Conservation (phyloP, 1,140 invertebrate genomes). For the Diorhabda elongata region DNA sequence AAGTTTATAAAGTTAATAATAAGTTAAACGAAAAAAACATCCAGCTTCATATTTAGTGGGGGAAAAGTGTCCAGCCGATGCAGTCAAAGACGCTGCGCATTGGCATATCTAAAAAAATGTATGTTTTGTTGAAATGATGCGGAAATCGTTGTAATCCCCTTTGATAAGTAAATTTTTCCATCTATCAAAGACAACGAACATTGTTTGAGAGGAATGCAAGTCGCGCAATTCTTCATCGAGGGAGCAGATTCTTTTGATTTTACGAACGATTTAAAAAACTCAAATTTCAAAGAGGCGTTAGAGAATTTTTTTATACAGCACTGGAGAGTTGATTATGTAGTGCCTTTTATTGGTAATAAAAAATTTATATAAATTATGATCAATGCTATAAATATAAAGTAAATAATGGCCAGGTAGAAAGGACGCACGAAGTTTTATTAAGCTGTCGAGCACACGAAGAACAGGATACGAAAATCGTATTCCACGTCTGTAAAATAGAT, state of each 20-base stretch:
- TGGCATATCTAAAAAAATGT: too few relatives aligned
- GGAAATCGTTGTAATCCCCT: too few relatives aligned
- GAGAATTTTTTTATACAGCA: slow-evolving; percentile 21
- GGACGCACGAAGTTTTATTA: slow-evolving; percentile 21
- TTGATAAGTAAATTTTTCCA: too few relatives aligned
- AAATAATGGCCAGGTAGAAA: slow-evolving; percentile 6
- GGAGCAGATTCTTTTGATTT: slow-evolving; percentile 11
- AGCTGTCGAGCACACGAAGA: slow-evolving; percentile 39
- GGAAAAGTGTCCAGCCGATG: too few relatives aligned
- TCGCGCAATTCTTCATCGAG: too few relatives aligned
- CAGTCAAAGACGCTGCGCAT: too few relatives aligned
- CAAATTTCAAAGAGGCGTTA: slow-evolving; percentile 22
- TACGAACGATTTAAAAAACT: slow-evolving; percentile 23
- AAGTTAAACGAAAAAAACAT: too few relatives aligned
- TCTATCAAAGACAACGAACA: too few relatives aligned
- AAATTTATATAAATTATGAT: neutral
- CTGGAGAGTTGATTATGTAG: slow-evolving; percentile 10
- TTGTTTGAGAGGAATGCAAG: too few relatives aligned
- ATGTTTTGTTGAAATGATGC: too few relatives aligned
- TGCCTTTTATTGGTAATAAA: slow-evolving; percentile 9
- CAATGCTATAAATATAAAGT: neutral
- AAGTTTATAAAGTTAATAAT: too few relatives aligned
- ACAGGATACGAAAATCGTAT: slow-evolving; percentile 39
- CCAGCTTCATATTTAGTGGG: too few relatives aligned
- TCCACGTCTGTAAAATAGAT: slow-evolving; percentile 32